phyloP scores from a whole-genome alignment of 1,140 invertebrate species.

The Formica selysi region DNA sequence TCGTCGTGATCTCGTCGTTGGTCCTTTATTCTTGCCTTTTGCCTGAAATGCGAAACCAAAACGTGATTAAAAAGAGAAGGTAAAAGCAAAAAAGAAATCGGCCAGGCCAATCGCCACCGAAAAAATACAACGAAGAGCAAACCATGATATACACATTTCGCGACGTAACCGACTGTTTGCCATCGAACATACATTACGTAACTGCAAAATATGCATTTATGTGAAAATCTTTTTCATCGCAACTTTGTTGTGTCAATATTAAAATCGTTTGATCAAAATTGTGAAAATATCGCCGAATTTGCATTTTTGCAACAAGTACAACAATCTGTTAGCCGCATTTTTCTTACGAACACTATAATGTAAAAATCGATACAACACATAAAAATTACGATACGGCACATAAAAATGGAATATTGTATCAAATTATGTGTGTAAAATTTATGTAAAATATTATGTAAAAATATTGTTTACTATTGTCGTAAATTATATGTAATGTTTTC shows the following conservation, averaged over 20 bases:
- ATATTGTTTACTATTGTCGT: background rate
- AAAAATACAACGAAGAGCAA: background rate
- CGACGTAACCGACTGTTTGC: conserved; percentile 2
- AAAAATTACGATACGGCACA: background rate
- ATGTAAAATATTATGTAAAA: background rate
- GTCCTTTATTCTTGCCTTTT: conserved; percentile 27
- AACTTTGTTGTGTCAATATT: background rate
- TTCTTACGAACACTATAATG: background rate
- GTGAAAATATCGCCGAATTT: background rate
- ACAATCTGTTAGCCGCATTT: background rate
- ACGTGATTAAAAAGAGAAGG: conserved; percentile 34
- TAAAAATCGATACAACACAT: background rate
- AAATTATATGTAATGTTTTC: background rate
- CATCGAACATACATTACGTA: conserved; percentile 13
- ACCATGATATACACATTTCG: background rate
- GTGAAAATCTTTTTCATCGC: background rate
- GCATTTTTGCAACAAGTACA: background rate
- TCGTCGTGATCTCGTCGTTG: conserved; percentile 4
- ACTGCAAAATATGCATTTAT: conserved; percentile 25
- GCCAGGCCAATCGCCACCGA: background rate
- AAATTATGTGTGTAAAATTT: background rate
- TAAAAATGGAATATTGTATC: background rate
- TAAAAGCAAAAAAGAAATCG: background rate
- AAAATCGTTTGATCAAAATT: background rate
- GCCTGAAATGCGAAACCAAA: conserved; percentile 53